phyloP scores from a whole-genome alignment of 2,113 vertebrate species.

The Triplophysa dalaica region DNA sequence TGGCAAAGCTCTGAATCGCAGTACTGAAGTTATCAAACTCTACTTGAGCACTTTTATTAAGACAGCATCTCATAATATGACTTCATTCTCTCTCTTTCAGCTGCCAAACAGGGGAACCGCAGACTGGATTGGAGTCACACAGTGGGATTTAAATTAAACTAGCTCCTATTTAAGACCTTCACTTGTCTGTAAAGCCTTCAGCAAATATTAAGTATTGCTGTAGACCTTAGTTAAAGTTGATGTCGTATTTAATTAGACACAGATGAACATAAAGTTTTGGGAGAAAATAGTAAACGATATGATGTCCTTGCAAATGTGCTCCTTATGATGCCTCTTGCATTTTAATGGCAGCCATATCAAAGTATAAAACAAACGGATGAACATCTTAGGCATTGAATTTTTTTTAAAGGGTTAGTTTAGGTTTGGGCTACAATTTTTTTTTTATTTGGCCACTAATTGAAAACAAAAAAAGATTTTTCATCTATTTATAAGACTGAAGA shows the following conservation, averaged over 20 bases:
- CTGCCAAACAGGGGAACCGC: conserved; percentile 52
- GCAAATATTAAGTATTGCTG: conserved; percentile 26
- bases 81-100: conserved; percentile 13
- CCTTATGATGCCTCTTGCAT: too few relatives aligned
- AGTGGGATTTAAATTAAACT: conserved; percentile 61
- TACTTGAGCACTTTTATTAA: conserved; percentile 8
- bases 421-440: too few relatives aligned
- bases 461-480: too few relatives aligned
- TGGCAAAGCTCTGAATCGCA: not conserved
- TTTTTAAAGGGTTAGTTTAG: too few relatives aligned
- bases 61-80: conserved; percentile 20
- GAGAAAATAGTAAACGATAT: too few relatives aligned
- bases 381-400: too few relatives aligned
- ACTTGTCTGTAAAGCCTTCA: conserved; percentile 7
- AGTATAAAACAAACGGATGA: too few relatives aligned
- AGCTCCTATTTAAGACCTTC: conserved; percentile 54
- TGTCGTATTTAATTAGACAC: conserved; percentile 2
- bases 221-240: conserved; percentile 35
- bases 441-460: too few relatives aligned
- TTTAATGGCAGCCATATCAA: too few relatives aligned
- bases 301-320: too few relatives aligned
- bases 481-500: too few relatives aligned
- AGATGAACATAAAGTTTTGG: not conserved
- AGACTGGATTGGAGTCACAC: conserved; percentile 53
- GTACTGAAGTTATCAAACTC: not conserved